These are phyloP conservation scores for Drosophila sechellia DNA, from an alignment of 1,140 invertebrate genomes.

Conservation along the genomic window DNA sequence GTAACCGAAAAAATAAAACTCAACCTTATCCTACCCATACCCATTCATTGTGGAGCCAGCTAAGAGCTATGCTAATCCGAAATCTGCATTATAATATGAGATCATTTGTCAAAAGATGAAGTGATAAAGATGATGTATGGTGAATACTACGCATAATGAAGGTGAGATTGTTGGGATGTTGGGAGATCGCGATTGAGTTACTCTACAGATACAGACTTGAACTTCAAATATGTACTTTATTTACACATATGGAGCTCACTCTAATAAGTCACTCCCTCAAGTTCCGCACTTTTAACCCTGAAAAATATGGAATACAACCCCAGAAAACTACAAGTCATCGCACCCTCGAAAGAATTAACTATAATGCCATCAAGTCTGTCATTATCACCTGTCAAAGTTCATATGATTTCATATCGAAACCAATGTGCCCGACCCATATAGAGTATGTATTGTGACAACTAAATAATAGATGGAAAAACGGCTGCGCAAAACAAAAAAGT, in stretches of 20 bases:
- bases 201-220: slow-evolving; percentile 5
- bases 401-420: slow-evolving; percentile 8
- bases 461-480: slow-evolving; percentile 36
- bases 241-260: slow-evolving; percentile 7
- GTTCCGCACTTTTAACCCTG: not conserved
- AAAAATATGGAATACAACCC: slow-evolving; percentile 4
- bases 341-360: slow-evolving; percentile 22
- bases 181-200: not conserved
- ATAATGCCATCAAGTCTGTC: slow-evolving; percentile 44
- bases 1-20: slow-evolving; percentile 19
- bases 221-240: slow-evolving; percentile 1
- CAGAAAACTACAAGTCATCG: slow-evolving; percentile 29
- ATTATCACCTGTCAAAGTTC: slow-evolving; percentile 42
- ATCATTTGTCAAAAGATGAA: slow-evolving; percentile 57
- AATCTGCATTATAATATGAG: slow-evolving; percentile 56
- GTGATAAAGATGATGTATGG: slow-evolving; percentile 47
- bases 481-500: slow-evolving; percentile 15
- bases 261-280: slow-evolving; percentile 13
- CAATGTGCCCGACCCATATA: slow-evolving; percentile 25
- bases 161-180: slow-evolving; percentile 7
- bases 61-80: slow-evolving; percentile 52
- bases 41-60: slow-evolving; percentile 21
- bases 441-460: slow-evolving; percentile 51
- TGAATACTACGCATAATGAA: slow-evolving; percentile 35
- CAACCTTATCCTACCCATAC: slow-evolving; percentile 11